A percentile compares a stretch with the other conserved stretches of the same genome.
Conservation (phyloP, 2,113 vertebrate species). For the Nipponia nippon region DNA sequence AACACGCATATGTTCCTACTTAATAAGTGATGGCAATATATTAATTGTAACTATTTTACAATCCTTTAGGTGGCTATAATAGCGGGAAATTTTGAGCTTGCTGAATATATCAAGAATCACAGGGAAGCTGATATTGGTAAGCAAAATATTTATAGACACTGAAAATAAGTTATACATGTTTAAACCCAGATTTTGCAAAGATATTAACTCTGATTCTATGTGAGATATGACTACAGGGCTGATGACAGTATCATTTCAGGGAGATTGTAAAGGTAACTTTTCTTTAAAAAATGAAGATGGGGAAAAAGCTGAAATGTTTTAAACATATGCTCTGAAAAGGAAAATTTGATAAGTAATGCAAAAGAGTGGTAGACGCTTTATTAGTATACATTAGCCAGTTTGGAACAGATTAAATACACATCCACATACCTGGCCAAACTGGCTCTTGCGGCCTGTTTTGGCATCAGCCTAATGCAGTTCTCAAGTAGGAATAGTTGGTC, state of each 20-base stretch:
- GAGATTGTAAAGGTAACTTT: neutral
- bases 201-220: neutral
- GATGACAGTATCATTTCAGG: neutral
- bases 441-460: neutral
- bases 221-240: neutral
- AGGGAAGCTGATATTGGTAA: conserved; percentile 90
- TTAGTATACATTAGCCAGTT: neutral
- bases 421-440: neutral
- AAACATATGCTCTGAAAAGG: neutral
- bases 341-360: neutral
- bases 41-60: neutral
- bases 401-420: neutral
- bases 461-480: neutral
- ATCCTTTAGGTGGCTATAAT: conserved; percentile 92
- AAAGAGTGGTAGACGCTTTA: neutral
- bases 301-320: neutral
- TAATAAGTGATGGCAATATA: neutral
- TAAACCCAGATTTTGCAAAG: neutral
- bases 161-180: neutral
- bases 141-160: conserved; percentile 2
- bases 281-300: neutral
- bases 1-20: neutral
- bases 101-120: conserved; percentile 95
- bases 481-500: neutral
- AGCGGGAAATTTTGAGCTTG: conserved; percentile 95